phyloP scores from a whole-genome alignment of 1,140 invertebrate species.

The Lamellibrachia luymesi region DNA sequence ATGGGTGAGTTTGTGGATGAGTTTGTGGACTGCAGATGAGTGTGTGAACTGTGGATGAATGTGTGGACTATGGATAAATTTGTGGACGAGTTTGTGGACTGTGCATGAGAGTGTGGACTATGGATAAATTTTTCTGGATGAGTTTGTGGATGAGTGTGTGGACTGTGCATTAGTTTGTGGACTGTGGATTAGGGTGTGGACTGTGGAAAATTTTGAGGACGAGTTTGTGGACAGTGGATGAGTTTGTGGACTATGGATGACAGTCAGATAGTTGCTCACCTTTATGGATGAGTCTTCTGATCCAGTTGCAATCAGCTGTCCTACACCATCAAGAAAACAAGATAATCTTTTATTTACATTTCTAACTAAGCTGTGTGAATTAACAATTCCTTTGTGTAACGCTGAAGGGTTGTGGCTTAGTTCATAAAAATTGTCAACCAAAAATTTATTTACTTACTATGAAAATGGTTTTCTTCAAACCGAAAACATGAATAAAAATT shows the following conservation, averaged over 20 bases:
- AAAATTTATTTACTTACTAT: too few relatives aligned
- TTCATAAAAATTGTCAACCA: too few relatives aligned
- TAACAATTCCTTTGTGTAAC: not conserved
- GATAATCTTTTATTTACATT: not conserved
- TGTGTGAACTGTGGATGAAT: too few relatives aligned
- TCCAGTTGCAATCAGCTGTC: slow-evolving; percentile 94
- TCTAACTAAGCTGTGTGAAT: not conserved
- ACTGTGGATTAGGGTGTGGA: not conserved
- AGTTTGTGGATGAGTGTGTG: too few relatives aligned
- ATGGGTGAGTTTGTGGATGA: too few relatives aligned
- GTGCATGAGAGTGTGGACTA: too few relatives aligned
- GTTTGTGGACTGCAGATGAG: too few relatives aligned
- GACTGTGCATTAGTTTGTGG: too few relatives aligned
- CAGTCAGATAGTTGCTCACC: slow-evolving; percentile 55
- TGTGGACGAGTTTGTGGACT: too few relatives aligned
- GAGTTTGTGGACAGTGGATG: not conserved
- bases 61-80: too few relatives aligned
- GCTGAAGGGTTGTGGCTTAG: not conserved
- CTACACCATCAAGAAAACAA: slow-evolving; percentile 37
- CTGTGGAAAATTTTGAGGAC: not conserved
- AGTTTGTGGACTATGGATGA: not conserved
- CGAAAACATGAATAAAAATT: not conserved
- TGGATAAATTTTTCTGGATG: too few relatives aligned
- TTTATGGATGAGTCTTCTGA: slow-evolving; percentile 98
- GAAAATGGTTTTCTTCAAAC: not conserved